Conservation (phyloP, 2,888 invertebrate species). For the Mamestra brassicae region DNA sequence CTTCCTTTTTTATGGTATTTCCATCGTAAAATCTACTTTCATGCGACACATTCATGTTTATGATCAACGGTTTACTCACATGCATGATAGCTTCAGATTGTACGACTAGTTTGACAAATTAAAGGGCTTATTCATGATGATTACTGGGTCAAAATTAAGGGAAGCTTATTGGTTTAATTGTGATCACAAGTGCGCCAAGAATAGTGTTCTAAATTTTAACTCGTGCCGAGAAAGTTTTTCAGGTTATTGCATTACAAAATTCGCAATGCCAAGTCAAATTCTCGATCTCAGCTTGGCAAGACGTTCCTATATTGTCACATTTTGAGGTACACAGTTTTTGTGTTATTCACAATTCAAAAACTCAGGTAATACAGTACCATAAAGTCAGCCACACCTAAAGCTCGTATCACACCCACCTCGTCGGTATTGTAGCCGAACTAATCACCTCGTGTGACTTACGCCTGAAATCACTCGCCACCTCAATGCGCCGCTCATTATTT, state of each 20-base stretch:
- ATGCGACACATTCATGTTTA: neutral
- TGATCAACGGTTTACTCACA: neutral
- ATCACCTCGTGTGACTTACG: slow-evolving; percentile 62
- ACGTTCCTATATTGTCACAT: too few relatives aligned
- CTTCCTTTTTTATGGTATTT: slow-evolving; percentile 15
- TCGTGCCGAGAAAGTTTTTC: too few relatives aligned
- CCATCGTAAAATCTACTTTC: neutral
- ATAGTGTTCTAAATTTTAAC: too few relatives aligned
- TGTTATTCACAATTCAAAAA: too few relatives aligned
- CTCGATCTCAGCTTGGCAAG: too few relatives aligned
- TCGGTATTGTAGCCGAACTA: slow-evolving; percentile 58
- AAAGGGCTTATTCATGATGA: too few relatives aligned
- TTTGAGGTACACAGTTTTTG: too few relatives aligned
- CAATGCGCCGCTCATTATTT: slow-evolving; percentile 70
- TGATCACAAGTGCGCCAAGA: too few relatives aligned
- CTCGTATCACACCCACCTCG: slow-evolving; percentile 34
- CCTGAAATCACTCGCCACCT: slow-evolving; percentile 50
- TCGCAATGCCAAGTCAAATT: too few relatives aligned
- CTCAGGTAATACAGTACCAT: neutral
- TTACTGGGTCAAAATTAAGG: too few relatives aligned
- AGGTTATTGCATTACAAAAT: too few relatives aligned
- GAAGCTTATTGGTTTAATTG: too few relatives aligned
- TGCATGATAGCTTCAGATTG: neutral
- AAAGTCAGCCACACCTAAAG: slow-evolving; percentile 20
- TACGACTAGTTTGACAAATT: neutral